Base-by-base conservation (phyloP, 2,113 vertebrate species). In the Shinisaurus crocodilurus region DNA sequence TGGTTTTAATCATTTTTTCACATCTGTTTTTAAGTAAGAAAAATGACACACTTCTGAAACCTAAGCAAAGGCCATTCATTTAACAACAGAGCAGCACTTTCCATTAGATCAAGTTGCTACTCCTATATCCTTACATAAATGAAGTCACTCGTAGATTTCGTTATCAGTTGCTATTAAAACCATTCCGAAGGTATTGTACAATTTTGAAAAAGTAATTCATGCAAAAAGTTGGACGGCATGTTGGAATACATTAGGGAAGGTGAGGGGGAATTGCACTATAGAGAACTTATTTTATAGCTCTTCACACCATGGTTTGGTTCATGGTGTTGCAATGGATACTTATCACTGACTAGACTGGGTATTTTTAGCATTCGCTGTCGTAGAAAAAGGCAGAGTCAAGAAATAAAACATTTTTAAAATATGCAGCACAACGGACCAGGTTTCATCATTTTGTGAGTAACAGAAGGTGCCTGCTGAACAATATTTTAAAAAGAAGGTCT, bases 1-100 rank as follows among this genome's bases (percentile, higher is more conserved):
- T 95, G 90, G 82, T 54, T 96, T 95, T 95, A 93, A 92, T 91
- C 85, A 93, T 95, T 94, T 93, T 96, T 77, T 95, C 92, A 89
- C 6, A 8, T 92, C 85, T 95, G 93, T 96, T 96, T 95, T 67
- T 82, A 23, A 88, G 40, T 93, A 94, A 95, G 95, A 95, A 93
- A 97, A 95, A 96, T 88, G 86, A 93, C 79, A 95, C 57, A 88
- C 74, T 70, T 94, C 93, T 95, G 89, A 96, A 96, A 91, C 91
- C 93, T 92, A 93, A 94, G 94, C 87, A 95, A 88, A 92, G 90
- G 94, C 95, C 45, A 89, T 88, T 82, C 69, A 92, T 95, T 97
- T 96, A 89, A 95, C 90, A 93, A 93, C 79, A 80, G 96, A 94
- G 72, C 77, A 94, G 87, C 85, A 93, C 60, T 92, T 96, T 96